Base-by-base conservation (phyloP, 2,888 invertebrate species). In the Rotaria macrura region DNA sequence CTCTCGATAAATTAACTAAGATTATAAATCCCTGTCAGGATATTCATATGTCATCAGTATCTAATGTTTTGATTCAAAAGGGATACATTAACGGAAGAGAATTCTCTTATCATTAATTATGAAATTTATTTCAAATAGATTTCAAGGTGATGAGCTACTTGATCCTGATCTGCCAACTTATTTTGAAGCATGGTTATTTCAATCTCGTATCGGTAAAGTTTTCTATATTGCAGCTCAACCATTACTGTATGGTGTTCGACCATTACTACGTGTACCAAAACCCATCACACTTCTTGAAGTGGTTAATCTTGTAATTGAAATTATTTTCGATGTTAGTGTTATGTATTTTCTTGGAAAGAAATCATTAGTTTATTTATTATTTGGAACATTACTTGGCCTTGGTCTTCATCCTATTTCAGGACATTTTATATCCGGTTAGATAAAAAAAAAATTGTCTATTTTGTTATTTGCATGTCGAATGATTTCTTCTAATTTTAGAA, bases 351-450 rank as follows among this genome's bases (percentile, higher is more conserved):
- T 92, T 93, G 95, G 96, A 87, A 93, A 94, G 89, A 95, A 95
- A 89, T 93, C 95, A 0, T 89, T 98, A 65, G 93, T 93, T 0
- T 99, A 98, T 90, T 92, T 98, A 85, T 90, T 96, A 9, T 91
- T 93, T 47, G 97, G 97, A 6, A 94, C 95, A 0, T 90, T 97
- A 29, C 92, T 98, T 92, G 95, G 97, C 0, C 97, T 97, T 95
- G 97, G 98, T 0, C 91, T 97, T 0, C 98, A 98, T 92, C 98
- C 98, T 0, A 95, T 98, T 1, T 97, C 99, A 65, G 99, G 98
- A 0, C 99, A 99, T 91, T 99, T 99, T 90, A 94, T 99, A 88
- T 96, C 97, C 0, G 99, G 99, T 89, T 99, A 99, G 92, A 72
- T 38, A 20, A 40, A 20, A 38, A 4, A 9, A 91, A 96, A 98